These are phyloP conservation scores for Bombus polaris DNA, from an alignment of 1,140 invertebrate genomes.

Conservation along the genomic window DNA sequence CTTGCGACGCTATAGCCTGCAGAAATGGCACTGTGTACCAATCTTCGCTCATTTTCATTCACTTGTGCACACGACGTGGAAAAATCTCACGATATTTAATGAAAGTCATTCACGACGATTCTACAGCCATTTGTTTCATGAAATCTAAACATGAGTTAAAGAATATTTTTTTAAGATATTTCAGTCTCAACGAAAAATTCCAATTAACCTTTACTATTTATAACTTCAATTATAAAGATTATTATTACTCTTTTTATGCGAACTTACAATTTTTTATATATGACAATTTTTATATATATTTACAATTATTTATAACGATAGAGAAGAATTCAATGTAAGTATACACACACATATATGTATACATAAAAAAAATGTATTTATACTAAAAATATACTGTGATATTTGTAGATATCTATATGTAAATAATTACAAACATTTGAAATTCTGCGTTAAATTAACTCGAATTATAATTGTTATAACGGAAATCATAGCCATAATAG, in stretches of 20 bases:
- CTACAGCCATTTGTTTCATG: neutral
- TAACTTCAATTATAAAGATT: neutral
- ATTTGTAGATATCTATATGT: neutral
- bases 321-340: neutral
- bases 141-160: neutral
- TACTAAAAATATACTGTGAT: neutral
- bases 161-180: neutral
- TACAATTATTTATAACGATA: too few species aligned
- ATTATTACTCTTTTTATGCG: neutral
- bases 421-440: neutral
- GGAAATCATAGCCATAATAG: too few species aligned
- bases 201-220: neutral
- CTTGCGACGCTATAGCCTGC: neutral
- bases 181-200: neutral
- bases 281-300: too few species aligned
- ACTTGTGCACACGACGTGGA: neutral
- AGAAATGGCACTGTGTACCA: neutral
- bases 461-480: neutral
- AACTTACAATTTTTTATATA: neutral
- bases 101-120: neutral
- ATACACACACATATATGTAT: too few species aligned
- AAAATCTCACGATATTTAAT: conserved; percentile 4
- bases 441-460: neutral
- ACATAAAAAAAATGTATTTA: neutral
- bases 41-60: conserved; percentile 20